These are phyloP conservation scores for Apomyelois bistriatella DNA, from an alignment of 2,888 invertebrate species.

Conservation along the genomic window DNA sequence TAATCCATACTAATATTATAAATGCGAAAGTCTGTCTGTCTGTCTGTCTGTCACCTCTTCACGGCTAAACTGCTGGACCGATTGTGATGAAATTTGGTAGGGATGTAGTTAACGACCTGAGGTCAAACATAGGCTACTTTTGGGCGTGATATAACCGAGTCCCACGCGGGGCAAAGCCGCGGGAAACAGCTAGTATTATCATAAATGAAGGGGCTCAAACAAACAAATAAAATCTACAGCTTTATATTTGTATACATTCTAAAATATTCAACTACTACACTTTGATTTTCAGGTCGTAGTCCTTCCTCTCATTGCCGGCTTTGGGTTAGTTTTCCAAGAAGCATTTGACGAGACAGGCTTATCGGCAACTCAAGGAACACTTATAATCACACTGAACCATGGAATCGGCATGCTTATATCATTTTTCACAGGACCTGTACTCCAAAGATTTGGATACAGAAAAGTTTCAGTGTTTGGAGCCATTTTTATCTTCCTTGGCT, in stretches of 20 bases:
- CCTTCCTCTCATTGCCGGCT: slow-evolving; percentile 81
- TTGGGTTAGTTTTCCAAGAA: slow-evolving; percentile 84
- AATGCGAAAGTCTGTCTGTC: too few relatives aligned
- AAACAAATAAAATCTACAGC: too few relatives aligned
- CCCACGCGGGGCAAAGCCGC: too few relatives aligned
- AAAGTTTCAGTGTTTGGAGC: slow-evolving; percentile 82
- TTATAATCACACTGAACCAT: slow-evolving; percentile 83
- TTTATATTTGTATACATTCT: not conserved
- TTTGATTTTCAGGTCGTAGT: slow-evolving; percentile 56
- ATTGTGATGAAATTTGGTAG: too few relatives aligned
- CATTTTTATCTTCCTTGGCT: slow-evolving; percentile 74
- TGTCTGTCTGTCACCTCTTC: too few relatives aligned
- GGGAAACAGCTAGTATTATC: too few relatives aligned
- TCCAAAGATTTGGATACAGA: slow-evolving; percentile 82
- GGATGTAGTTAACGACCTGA: too few relatives aligned
- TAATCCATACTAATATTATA: too few relatives aligned
- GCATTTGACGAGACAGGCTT: slow-evolving; percentile 78
- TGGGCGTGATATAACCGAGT: too few relatives aligned
- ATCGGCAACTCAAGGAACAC: slow-evolving; percentile 80
- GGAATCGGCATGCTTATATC: slow-evolving; percentile 84
- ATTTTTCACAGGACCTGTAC: slow-evolving; percentile 82
- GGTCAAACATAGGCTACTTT: too few relatives aligned
- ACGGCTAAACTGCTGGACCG: too few relatives aligned
- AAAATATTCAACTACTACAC: not conserved
- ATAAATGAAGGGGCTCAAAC: too few relatives aligned